These are phyloP conservation scores for Hyppa rectilinea DNA, from an alignment of 2,888 invertebrate species.

Conservation along the genomic window DNA sequence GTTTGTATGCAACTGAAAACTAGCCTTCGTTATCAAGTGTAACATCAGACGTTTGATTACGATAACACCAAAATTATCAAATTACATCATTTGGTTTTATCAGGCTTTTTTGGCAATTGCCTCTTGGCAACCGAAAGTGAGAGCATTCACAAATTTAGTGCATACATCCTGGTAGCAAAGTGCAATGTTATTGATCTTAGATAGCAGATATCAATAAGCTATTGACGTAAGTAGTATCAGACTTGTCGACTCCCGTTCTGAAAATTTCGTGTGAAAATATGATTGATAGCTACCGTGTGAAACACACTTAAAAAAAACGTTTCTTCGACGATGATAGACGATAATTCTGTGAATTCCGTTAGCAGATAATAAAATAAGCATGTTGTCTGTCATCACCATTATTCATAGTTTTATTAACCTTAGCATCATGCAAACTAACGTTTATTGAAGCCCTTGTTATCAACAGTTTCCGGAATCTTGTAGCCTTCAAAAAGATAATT, in stretches of 20 bases:
- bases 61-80: constrained; percentile 48
- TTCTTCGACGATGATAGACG: constrained; percentile 2
- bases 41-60: constrained; percentile 53
- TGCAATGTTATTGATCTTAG: constrained; percentile 50
- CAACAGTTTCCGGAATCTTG: constrained; percentile 22
- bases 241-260: constrained; percentile 44
- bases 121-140: constrained; percentile 42
- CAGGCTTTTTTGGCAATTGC: constrained; percentile 43
- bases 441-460: constrained; percentile 32
- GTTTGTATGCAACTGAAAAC: constrained; percentile 27
- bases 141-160: constrained; percentile 47
- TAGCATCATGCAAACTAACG: constrained; percentile 1
- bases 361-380: constrained; percentile 4
- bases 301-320: constrained; percentile 28
- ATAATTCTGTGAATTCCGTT: constrained; percentile 26
- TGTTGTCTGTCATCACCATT: constrained; percentile 10
- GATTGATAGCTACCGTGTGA: constrained; percentile 45
- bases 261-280: constrained; percentile 30
- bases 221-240: constrained; percentile 60
- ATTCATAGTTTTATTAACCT: constrained; percentile 27
- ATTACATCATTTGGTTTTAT: constrained; percentile 58
- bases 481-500: not conserved
- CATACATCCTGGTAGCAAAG: constrained; percentile 52
- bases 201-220: constrained; percentile 54
- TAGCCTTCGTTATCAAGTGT: constrained; percentile 35